Evolutionary conservation across 2,888 invertebrate genomes (phyloP), one percentile per base, ranked within the genome.

Genomic region (Orchesella flavescens): DNA sequence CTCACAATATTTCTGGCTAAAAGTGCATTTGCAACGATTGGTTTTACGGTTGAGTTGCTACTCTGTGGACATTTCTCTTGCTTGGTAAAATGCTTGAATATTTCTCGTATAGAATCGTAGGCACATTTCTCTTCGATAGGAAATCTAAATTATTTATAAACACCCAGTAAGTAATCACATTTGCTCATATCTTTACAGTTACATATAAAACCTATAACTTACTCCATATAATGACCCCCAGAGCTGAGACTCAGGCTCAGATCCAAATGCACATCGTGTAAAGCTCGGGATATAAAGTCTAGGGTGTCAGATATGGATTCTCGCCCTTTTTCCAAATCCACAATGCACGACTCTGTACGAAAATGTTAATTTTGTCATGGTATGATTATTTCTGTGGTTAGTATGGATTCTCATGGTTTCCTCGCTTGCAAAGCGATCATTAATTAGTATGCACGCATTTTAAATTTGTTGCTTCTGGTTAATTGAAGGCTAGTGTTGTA

Each of bases 201-300:
- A n/a, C n/a, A n/a, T n/a, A n/a, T n/a, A n/a, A n/a, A n/a, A n/a
- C n/a, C n/a, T n/a, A n/a, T 57, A 55, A 34, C 74, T 23, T 83
- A 86, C 86, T 75, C 66, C 10, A 86, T 69, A 72, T 72, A 71
- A 24, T 84, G 83, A 65, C 85, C 87, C 49, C 87, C 85, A 53
- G 85, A 84, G 12, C 74, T 71, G 49, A 87, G 61, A 17, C 79
- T 83, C 15, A 87, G 24, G n/a, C 1, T 24, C 12, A 87, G 19
- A 74, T 87, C 86, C 10, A 84, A 71, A 19, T 82, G 71, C 0
- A 81, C 59, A 53, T 73, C 69, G 19, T 72, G 79, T 13, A 79
- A 55, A n/a, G 46, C 66, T 44, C 43, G 46, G 24, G 79, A 79
- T 10, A 79, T 17, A 23, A 1, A 43, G n/a, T 79, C 79, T 72